Evolutionary conservation across 2,797 vertebrate species (phyloP).

Genomic region (Sebastes trivittatus): DNA sequence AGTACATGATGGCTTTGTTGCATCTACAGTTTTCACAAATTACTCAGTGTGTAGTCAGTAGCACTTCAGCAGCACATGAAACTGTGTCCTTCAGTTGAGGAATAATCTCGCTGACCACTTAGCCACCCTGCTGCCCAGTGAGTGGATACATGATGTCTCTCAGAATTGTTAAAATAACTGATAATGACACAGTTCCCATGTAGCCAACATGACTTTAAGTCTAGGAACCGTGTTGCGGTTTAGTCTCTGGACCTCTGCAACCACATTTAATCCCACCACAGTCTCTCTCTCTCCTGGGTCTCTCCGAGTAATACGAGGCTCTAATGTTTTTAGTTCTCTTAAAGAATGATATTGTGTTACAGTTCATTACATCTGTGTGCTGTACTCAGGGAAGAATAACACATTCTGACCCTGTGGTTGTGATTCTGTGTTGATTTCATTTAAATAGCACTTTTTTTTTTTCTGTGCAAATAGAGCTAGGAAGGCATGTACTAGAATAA

Average conservation of each 20-base stretch:
- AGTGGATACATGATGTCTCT: neutral
- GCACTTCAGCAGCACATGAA: neutral
- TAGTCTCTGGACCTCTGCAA: conserved; percentile 29
- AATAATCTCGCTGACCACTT: conserved; percentile 17
- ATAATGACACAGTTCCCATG: conserved; percentile 40
- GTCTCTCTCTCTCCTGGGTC: conserved; percentile 19
- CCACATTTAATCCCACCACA: conserved; percentile 31
- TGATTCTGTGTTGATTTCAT: conserved; percentile 37
- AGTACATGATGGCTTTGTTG: neutral
- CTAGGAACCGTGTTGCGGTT: conserved; percentile 36
- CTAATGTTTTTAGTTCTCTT: conserved; percentile 41
- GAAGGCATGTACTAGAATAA: conserved; percentile 28
- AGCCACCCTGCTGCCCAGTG: neutral
- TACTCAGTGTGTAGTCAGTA: neutral
- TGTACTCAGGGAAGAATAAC: conserved; percentile 27
- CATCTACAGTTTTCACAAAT: neutral
- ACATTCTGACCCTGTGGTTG: conserved; percentile 36
- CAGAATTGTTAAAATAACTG: conserved; percentile 19
- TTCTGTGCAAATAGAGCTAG: conserved; percentile 17
- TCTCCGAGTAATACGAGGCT: conserved; percentile 36
- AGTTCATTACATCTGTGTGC: conserved; percentile 26
- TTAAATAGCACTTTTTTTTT: conserved; percentile 21
- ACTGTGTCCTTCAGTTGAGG: neutral
- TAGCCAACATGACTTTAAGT: conserved; percentile 25
- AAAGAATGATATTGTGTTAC: conserved; percentile 38